Conservation (phyloP, 2,797 vertebrate genomes). For the Karalla daura region DNA sequence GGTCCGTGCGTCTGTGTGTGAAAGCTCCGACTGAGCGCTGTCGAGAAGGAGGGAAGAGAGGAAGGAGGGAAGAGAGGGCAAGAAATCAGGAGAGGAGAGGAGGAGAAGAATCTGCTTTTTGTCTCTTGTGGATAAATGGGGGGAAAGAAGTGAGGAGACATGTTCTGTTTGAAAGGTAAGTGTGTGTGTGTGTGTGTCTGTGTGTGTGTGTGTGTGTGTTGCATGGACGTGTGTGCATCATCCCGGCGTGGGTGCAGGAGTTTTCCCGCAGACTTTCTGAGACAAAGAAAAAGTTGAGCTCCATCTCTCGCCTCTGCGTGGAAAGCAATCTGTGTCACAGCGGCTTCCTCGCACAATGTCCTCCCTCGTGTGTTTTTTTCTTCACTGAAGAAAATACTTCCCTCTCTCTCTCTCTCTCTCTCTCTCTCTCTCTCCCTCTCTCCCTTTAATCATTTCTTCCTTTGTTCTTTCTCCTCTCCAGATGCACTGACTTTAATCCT, state of each 20-base stretch:
- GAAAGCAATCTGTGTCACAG: conserved; percentile 53
- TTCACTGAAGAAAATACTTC: conserved; percentile 33
- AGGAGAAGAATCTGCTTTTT: conserved; percentile 41
- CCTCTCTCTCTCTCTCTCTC: conserved; percentile 38
- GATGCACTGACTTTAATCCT: conserved; percentile 41
- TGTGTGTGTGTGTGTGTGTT: conserved; percentile 16
- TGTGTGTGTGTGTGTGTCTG: conserved; percentile 36
- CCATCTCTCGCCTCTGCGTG: conserved; percentile 54
- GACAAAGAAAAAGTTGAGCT: conserved; percentile 77
- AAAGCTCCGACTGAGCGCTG: conserved; percentile 45
- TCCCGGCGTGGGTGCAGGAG: conserved; percentile 16
- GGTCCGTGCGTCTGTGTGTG: conserved; percentile 52
- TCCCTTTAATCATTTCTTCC: conserved; percentile 43
- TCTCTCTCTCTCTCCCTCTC: conserved; percentile 52
- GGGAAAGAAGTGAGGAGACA: conserved; percentile 70
- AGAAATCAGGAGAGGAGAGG: conserved; percentile 47
- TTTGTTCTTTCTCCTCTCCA: conserved; percentile 56
- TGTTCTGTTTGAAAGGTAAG: conserved; percentile 97
- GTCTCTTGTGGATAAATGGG: conserved; percentile 45
- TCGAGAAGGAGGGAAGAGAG: conserved; percentile 28
- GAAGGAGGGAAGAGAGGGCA: conserved; percentile 25
- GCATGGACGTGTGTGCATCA: conserved; percentile 26
- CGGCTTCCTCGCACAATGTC: conserved; percentile 46
- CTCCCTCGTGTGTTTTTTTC: conserved; percentile 60
- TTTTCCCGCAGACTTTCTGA: conserved; percentile 51